phyloP scores from a whole-genome alignment of 2,113 vertebrate species.

The Cercocebus atys region DNA sequence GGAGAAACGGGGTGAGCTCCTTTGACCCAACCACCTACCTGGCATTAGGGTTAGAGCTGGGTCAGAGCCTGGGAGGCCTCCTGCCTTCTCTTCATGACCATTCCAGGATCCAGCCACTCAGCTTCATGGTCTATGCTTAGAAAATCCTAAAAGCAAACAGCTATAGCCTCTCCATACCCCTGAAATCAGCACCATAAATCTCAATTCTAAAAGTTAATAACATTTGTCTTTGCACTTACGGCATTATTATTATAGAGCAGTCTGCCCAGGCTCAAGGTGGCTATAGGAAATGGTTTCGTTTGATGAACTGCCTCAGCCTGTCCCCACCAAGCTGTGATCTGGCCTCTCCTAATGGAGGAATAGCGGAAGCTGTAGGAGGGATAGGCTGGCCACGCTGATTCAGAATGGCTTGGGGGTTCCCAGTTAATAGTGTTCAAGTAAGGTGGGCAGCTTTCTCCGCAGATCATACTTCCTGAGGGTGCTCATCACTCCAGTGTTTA shows the following conservation, averaged over 20 bases:
- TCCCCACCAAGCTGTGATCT: no score
- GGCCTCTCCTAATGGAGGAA: neutral
- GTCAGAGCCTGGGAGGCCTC: neutral
- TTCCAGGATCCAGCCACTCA: neutral
- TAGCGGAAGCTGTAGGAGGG: neutral
- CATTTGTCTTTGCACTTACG: constrained; percentile 20
- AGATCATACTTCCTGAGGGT: neutral
- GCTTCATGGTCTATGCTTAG: neutral
- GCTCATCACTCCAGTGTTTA: neutral
- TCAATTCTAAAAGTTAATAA: neutral
- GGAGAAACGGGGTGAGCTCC: neutral
- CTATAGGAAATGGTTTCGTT: neutral
- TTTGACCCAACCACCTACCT: neutral
- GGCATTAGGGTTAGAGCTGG: neutral
- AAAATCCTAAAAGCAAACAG: neutral
- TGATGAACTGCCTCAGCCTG: neutral
- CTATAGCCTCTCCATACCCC: neutral
- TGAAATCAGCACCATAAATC: neutral
- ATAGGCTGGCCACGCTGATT: neutral
- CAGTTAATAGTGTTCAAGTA: rapidly evolving
- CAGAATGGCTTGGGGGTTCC: neutral
- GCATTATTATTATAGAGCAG: neutral
- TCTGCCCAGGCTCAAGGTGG: neutral
- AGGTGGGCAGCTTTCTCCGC: neutral
- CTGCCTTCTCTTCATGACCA: neutral